Evolutionary conservation across 2,113 vertebrate genomes (phyloP).

Genomic region (Suncus etruscus): DNA sequence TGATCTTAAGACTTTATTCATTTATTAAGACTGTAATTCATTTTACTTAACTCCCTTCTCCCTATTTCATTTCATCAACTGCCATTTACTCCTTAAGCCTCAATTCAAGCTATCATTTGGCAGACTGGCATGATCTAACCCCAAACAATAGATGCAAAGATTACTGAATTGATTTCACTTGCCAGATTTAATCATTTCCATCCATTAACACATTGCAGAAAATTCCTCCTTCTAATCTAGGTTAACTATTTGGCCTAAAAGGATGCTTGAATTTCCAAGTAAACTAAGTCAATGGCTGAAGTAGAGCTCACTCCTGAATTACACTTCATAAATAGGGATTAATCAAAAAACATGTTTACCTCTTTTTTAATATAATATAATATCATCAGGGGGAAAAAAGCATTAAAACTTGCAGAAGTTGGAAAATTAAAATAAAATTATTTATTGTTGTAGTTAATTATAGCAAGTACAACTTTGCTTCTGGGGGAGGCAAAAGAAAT

Average conservation of each 20-base stretch:
- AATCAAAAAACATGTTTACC: neutral
- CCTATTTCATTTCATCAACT: neutral
- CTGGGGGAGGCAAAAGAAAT: neutral
- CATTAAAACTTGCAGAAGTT: neutral
- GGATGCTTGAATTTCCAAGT: neutral
- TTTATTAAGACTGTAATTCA: neutral
- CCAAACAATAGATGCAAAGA: neutral
- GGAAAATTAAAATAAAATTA: neutral
- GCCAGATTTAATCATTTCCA: neutral
- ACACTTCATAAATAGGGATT: neutral
- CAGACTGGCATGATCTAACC: neutral
- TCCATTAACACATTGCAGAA: neutral
- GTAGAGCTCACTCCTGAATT: neutral
- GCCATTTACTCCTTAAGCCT: neutral
- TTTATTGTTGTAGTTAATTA: neutral
- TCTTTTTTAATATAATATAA: neutral
- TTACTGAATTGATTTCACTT: neutral
- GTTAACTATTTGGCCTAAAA: neutral
- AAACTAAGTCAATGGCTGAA: neutral
- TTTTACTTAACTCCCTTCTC: neutral
- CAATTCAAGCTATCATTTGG: neutral
- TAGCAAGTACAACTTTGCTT: neutral
- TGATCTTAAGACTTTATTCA: neutral
- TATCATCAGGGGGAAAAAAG: neutral
- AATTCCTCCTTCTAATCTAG: neutral